These are phyloP conservation scores for Sinocyclocheilus maitianheensis DNA, from an alignment of 2,113 vertebrate species.

Conservation along the genomic window DNA sequence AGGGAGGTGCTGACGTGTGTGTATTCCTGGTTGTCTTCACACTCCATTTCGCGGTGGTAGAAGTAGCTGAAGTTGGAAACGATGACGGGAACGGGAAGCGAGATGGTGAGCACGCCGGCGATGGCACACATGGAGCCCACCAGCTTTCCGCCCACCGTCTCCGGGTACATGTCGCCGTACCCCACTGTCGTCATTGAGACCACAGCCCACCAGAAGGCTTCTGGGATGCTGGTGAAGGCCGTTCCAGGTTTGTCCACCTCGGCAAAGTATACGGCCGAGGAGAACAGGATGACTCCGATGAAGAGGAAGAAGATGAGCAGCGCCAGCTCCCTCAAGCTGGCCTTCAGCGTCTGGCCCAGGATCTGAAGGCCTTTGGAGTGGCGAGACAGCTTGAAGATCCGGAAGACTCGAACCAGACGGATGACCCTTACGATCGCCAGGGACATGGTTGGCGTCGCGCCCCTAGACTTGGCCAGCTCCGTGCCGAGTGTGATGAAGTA, in stretches of 20 bases:
- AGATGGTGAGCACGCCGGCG: slow-evolving; percentile 91
- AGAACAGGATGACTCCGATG: slow-evolving; percentile 91
- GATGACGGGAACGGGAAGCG: slow-evolving; percentile 89
- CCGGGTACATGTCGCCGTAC: slow-evolving; percentile 91
- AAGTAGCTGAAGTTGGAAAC: slow-evolving; percentile 97
- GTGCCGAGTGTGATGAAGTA: slow-evolving; percentile 90
- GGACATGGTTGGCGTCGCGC: slow-evolving; percentile 80
- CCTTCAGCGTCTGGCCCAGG: slow-evolving; percentile 88
- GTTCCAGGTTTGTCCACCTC: slow-evolving; percentile 82
- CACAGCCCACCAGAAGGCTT: slow-evolving; percentile 94
- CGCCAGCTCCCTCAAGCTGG: slow-evolving; percentile 88
- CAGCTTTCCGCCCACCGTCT: slow-evolving; percentile 87
- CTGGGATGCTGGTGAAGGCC: slow-evolving; percentile 89
- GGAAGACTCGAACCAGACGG: slow-evolving; percentile 83
- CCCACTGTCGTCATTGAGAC: slow-evolving; percentile 94
- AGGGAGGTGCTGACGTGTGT: slow-evolving; percentile 76
- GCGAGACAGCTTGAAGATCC: slow-evolving; percentile 92
- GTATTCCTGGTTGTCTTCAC: slow-evolving; percentile 78
- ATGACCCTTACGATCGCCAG: slow-evolving; percentile 89
- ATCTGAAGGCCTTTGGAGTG: slow-evolving; percentile 93
- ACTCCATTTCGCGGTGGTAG: slow-evolving; percentile 86
- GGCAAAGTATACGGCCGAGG: slow-evolving; percentile 89
- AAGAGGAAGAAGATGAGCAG: slow-evolving; percentile 95
- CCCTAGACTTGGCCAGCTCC: slow-evolving; percentile 82
- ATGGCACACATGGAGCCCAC: slow-evolving; percentile 94